A percentile compares a stretch with the other conserved stretches of the same genome.
Evolutionary conservation across 2,113 vertebrate species (phyloP).

Genomic region (Microtus pennsylvanicus): DNA sequence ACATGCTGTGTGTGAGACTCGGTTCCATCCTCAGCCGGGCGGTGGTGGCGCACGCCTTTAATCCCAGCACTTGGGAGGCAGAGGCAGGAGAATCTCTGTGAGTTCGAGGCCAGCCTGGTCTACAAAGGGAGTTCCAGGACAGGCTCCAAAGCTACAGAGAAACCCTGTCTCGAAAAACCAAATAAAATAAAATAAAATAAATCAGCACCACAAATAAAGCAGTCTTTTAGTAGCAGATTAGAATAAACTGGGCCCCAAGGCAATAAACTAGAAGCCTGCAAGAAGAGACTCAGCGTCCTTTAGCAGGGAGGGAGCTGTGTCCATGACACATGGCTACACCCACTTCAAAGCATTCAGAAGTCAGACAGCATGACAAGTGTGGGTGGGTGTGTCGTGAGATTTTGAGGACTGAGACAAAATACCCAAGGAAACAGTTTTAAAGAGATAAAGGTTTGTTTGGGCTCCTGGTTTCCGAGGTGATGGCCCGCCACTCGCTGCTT

Average conservation of each 20-base stretch:
- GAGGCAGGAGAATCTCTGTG: no score
- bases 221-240: neutral
- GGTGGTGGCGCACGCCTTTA: no score
- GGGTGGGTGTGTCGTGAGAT: neutral
- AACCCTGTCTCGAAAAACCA: no score
- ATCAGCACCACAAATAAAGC: neutral
- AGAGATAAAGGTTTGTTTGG: neutral
- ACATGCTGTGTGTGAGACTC: neutral
- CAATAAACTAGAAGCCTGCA: neutral
- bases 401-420: neutral
- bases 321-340: neutral
- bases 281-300: neutral
- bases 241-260: neutral
- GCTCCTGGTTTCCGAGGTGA: neutral
- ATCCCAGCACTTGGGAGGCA: no score
- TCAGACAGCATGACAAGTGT: neutral
- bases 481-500: neutral
- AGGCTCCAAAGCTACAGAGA: no score
- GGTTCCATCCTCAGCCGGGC: neutral
- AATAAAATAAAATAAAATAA: no score
- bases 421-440: neutral
- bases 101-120: no score
- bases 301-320: rapidly evolving
- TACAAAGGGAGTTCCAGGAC: no score
- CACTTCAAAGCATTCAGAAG: neutral